Base-by-base conservation (phyloP, 2,113 vertebrate genomes). In the Pteropus alecto region DNA sequence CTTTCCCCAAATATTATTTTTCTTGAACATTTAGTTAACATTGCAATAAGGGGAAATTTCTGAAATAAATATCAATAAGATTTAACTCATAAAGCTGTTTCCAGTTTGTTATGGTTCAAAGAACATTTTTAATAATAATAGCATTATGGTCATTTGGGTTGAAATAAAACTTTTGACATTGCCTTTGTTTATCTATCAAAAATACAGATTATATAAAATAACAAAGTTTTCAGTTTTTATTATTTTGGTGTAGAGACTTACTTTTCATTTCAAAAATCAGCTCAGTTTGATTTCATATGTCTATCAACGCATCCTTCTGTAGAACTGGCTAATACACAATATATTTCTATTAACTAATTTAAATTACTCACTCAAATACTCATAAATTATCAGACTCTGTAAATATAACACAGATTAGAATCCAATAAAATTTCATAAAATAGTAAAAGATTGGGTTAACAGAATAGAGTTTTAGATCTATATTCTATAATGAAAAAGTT, bases 361-460 rank as follows among this genome's bases (percentile, higher is more conserved):
- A 56, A 58, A 30, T 76, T 76, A 76, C 11, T 26, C 60, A 61
- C 11, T 33, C 60, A 61, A 11, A 54, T 35, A 71, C 21, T 6
- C 2, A 71, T 14, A 90, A 96, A 9, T 38, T 78, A 24, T 63
- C n/a, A 93, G 43, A n/a, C 2, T 78, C 1, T 67, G 6, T 76
- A 88, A 93, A 67, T 60, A 38, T 77, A 21, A 38, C 2, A 82
- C 2, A 82, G 22, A n/a, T 61, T 54, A 83, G 19, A 90, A 58
- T 63, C 61, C 10, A 77, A 78, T 46, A 68, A 76, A 76, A 0
- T 0, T 71, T 0, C 14, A 41, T 1, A 58, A 84, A 67, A 73
- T 56, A 26, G 0, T 78, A 11, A 5, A 71, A 3, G 4, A 77
- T 0, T 78, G 24, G 0, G 5, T 5, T 87, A 87, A 0, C 1